These are phyloP conservation scores for Strigamia maritima DNA, from an alignment of 2,888 invertebrate species.

Conservation along the genomic window DNA sequence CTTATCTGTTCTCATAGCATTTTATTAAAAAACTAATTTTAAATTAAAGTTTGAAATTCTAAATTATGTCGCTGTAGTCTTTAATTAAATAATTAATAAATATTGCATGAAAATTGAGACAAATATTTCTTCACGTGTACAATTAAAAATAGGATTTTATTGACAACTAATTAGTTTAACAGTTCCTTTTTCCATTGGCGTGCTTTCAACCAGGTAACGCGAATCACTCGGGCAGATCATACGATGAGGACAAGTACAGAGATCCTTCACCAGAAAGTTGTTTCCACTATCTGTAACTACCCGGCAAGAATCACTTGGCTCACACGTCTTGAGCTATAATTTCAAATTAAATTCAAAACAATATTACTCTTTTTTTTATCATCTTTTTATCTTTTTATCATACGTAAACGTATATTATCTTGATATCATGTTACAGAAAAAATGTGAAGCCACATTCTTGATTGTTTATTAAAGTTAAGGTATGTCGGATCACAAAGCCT, in stretches of 20 bases:
- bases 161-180: constrained; percentile 33
- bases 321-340: constrained; percentile 43
- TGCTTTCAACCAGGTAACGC: constrained; percentile 18
- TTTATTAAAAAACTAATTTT: neutral
- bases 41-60: neutral
- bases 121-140: constrained; percentile 9
- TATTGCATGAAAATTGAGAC: constrained; percentile 13
- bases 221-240: constrained; percentile 44
- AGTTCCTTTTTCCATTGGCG: constrained; percentile 11
- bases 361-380: too few relatives aligned
- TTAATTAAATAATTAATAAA: neutral
- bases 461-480: too few relatives aligned
- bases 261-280: constrained; percentile 46
- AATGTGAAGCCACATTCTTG: neutral
- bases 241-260: constrained; percentile 45
- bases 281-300: constrained; percentile 44
- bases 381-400: too few relatives aligned
- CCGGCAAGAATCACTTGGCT: constrained; percentile 45
- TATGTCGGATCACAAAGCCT: neutral
- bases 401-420: too few relatives aligned
- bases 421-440: neutral
- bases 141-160: neutral
- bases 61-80: neutral
- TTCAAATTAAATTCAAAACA: too few relatives aligned
- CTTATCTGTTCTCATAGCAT: too few relatives aligned